phyloP scores from a whole-genome alignment of 2,113 vertebrate genomes.

The Amphiprion percula region DNA sequence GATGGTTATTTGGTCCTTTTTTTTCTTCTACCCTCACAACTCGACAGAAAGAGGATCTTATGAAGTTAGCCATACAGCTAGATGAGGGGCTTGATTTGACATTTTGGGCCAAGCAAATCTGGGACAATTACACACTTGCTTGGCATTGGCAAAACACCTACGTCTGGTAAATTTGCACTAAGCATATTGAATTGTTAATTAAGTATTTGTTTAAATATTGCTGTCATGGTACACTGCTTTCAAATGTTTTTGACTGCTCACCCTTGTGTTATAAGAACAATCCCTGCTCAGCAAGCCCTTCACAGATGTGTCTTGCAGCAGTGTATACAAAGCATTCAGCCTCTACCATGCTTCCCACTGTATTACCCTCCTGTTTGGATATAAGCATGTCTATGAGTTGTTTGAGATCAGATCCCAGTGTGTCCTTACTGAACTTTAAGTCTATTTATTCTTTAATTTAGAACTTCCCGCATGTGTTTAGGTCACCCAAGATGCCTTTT shows the following conservation, averaged over 20 bases:
- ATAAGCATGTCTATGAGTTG: neutral
- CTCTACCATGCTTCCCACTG: neutral
- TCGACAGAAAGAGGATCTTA: neutral
- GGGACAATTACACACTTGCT: neutral
- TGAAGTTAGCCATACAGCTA: neutral
- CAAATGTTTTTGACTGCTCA: neutral
- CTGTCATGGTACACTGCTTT: neutral
- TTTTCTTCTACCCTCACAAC: neutral
- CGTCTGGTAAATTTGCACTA: neutral
- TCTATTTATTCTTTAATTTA: slow-evolving; percentile 19
- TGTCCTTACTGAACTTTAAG: slow-evolving; percentile 16
- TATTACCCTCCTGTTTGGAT: too few species aligned
- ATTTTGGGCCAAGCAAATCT: neutral
- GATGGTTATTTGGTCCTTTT: neutral
- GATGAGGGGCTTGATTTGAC: neutral
- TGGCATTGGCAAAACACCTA: neutral
- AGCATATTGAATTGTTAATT: neutral
- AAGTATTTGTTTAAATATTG: neutral
- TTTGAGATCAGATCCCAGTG: slow-evolving; percentile 7
- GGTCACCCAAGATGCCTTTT: slow-evolving; percentile 32
- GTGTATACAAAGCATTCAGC: neutral
- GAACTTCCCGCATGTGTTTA: slow-evolving; percentile 20
- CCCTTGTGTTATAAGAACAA: neutral
- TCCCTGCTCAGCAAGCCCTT: neutral
- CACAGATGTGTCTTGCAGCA: neutral